Conservation (phyloP, 2,888 invertebrate species). For the Phorcus lineatus region DNA sequence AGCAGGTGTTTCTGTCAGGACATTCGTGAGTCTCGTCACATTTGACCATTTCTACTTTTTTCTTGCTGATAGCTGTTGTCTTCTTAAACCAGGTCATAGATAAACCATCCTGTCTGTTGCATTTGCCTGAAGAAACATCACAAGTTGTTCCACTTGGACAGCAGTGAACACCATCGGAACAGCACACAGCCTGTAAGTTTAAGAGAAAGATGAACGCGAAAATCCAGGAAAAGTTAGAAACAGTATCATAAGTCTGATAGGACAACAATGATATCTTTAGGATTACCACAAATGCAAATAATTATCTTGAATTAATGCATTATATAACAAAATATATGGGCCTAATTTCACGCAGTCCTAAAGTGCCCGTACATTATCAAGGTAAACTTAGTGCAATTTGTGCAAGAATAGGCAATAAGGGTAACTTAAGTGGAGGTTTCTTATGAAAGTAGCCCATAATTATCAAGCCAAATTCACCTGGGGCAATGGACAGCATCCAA, state of each 20-base stretch:
- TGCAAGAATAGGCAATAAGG: too few species aligned
- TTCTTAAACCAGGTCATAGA: slow-evolving; percentile 12
- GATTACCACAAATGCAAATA: slow-evolving; percentile 34
- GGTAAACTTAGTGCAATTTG: too few species aligned
- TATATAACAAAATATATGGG: too few species aligned
- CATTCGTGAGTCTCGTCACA: slow-evolving; percentile 37
- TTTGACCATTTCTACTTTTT: neutral
- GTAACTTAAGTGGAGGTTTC: too few species aligned
- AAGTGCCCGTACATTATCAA: too few species aligned
- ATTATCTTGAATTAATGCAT: too few species aligned
- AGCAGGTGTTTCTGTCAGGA: slow-evolving; percentile 61
- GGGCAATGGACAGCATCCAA: slow-evolving; percentile 39
- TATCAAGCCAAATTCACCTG: slow-evolving; percentile 35
- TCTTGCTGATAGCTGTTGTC: neutral
- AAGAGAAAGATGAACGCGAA: neutral
- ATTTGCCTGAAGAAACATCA: slow-evolving; percentile 51
- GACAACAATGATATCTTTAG: too few species aligned
- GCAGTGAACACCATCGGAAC: slow-evolving; percentile 70
- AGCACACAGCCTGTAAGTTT: slow-evolving; percentile 64
- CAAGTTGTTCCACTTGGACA: slow-evolving; percentile 64
- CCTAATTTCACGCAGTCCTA: too few species aligned
- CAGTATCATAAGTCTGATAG: too few species aligned
- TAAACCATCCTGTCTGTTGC: slow-evolving; percentile 36
- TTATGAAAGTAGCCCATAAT: too few species aligned
- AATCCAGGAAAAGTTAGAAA: too few species aligned